These are phyloP conservation scores for Petrosia ficiformis DNA, from an alignment of 37 sponge, comb jelly and placozoan genomes.

Conservation along the genomic window DNA sequence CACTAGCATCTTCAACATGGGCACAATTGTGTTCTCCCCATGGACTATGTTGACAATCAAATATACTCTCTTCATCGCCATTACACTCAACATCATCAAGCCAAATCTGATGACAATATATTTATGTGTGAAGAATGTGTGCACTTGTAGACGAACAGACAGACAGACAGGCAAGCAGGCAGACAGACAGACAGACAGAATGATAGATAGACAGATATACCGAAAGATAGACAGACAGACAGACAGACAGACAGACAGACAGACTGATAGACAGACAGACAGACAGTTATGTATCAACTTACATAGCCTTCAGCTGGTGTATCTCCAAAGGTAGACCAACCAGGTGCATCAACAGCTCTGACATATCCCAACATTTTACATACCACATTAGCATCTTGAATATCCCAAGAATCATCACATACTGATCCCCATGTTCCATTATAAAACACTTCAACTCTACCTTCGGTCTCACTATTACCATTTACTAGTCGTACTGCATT, in stretches of 20 bases:
- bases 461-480: conserved; percentile 10
- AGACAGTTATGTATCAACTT: too few relatives aligned
- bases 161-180: too few relatives aligned
- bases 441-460: conserved; percentile 51
- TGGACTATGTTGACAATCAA: conserved; percentile 27
- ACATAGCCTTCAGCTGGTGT: too few relatives aligned
- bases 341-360: conserved; percentile 7
- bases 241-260: too few relatives aligned
- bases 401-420: conserved; percentile 64
- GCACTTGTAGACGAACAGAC: too few relatives aligned
- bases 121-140: too few relatives aligned
- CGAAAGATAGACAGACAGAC: too few relatives aligned
- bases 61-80: conserved; percentile 45
- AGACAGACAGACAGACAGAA: too few relatives aligned
- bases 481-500: conserved; percentile 38
- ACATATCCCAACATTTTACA: conserved; percentile 57
- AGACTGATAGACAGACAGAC: too few relatives aligned
- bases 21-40: conserved; percentile 42
- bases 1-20: conserved; percentile 54
- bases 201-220: too few relatives aligned
- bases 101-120: conserved; percentile 61
- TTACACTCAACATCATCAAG: conserved; percentile 45
- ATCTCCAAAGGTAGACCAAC: conserved; percentile 20
- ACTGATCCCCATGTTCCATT: too few relatives aligned
- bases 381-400: conserved; percentile 55